These are phyloP conservation scores for Caerostris extrusa DNA, from an alignment of 1,140 invertebrate genomes.

Conservation along the genomic window DNA sequence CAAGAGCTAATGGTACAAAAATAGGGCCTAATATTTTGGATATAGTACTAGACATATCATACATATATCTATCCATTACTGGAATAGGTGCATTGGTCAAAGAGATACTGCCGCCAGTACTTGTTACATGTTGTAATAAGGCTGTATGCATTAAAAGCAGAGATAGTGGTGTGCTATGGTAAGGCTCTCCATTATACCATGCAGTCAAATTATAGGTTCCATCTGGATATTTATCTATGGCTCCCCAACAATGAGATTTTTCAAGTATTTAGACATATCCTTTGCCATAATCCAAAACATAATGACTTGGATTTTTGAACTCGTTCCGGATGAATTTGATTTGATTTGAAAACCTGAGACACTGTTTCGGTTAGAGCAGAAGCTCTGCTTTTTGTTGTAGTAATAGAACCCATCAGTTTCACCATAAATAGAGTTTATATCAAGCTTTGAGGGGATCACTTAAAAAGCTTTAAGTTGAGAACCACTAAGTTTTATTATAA, in stretches of 20 bases:
- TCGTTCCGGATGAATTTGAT: not conserved
- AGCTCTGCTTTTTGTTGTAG: not conserved
- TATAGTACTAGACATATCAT: not conserved
- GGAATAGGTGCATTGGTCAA: constrained; percentile 71
- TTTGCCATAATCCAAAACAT: constrained; percentile 59
- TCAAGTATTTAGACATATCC: constrained; percentile 52
- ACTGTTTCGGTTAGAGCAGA: not conserved
- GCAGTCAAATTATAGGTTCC: constrained; percentile 43
- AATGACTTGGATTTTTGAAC: constrained; percentile 54
- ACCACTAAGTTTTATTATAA: not conserved
- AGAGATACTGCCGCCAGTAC: not conserved
- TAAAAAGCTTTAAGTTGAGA: not conserved
- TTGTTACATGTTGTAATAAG: constrained; percentile 51
- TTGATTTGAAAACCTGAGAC: constrained; percentile 1
- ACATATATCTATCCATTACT: not conserved
- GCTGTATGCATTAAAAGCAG: constrained; percentile 71
- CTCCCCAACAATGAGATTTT: constrained; percentile 67
- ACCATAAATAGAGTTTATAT: constrained; percentile 75
- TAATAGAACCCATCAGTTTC: constrained; percentile 71
- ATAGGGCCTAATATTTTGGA: not conserved
- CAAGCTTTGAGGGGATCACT: constrained; percentile 55
- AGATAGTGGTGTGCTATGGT: constrained; percentile 69
- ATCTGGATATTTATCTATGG: constrained; percentile 11
- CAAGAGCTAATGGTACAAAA: constrained; percentile 78
- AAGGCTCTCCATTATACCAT: constrained; percentile 78